Conservation (phyloP, 2,888 invertebrate genomes). For the Tetrapedia diversipes region DNA sequence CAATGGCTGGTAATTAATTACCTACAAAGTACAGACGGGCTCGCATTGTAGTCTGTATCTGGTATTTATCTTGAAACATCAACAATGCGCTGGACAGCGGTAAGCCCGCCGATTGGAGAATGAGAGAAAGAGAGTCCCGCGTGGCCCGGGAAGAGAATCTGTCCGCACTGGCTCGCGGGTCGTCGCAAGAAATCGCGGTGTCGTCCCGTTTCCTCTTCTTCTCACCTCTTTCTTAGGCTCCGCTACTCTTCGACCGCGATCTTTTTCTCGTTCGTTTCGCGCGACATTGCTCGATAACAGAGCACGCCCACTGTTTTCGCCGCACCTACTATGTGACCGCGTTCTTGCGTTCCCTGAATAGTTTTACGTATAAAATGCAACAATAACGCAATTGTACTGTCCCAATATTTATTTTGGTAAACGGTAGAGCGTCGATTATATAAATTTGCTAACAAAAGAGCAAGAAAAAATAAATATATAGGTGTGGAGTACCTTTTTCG, state of each 20-base stretch:
- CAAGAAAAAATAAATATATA: too few species aligned
- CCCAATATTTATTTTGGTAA: too few species aligned
- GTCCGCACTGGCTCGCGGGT: neutral
- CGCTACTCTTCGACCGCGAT: too few species aligned
- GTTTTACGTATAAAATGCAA: too few species aligned
- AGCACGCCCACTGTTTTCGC: constrained; percentile 15
- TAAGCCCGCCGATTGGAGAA: constrained; percentile 24
- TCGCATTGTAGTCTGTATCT: constrained; percentile 76
- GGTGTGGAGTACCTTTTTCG: too few species aligned
- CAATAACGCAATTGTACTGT: too few species aligned
- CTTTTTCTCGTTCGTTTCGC: neutral
- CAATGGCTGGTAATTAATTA: constrained; percentile 78
- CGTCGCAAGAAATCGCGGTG: constrained; percentile 35
- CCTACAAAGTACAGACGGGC: constrained; percentile 76
- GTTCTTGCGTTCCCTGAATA: too few species aligned
- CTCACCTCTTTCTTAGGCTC: neutral
- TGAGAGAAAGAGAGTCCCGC: constrained; percentile 41
- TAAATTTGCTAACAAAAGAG: too few species aligned
- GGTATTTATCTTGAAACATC: constrained; percentile 78
- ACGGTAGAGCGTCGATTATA: too few species aligned
- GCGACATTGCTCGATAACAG: constrained; percentile 15
- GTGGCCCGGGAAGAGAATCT: constrained; percentile 8
- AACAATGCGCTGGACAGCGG: constrained; percentile 71
- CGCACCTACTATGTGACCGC: too few species aligned
- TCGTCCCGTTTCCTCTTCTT: neutral